Base-by-base conservation (phyloP, 2,113 vertebrate species). In the Hemiscyllium ocellatum region DNA sequence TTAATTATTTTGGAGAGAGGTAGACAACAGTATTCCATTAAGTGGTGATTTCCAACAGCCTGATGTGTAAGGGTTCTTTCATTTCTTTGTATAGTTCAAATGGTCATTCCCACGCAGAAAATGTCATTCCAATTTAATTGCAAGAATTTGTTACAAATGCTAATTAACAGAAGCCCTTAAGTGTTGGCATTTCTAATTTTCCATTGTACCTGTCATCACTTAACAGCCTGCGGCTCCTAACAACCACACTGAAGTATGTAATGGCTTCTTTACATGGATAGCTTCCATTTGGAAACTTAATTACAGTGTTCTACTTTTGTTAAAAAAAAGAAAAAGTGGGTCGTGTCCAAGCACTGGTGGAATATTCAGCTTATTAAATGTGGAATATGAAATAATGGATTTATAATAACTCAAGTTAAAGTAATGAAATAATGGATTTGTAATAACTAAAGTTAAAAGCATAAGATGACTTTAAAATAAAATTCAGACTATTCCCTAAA, bases 91-190 rank as follows among this genome's bases (percentile, higher is more conserved):
- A 4, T n/a, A 93, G 89, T 33, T 91, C 89, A 91, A 17, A 66
- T 91, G 56, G 89, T 66, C 89, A 66, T 93, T 37, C n/a, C 61
- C 61, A 68, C 89, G 66, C 89, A 93, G 89, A 93, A 93, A 66
- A 93, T 93, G 89, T 22, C 89, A 93, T 37, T 93, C n/a, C 89
- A 93, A 37, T 93, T 93, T 93, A 93, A 93, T 93, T 93, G 89
- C 33, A 93, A 66, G 61, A 93, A 66, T 66, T 93, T 66, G 80
- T 93, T 93, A 93, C 7, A 19, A 93, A 93, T 93, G 66, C 33
- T 37, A 93, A 93, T 66, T 93, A 37, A 61, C 89, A 93, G 61
- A 93, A 93, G 10, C 87, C 33, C 33, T 66, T 22, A 83, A 42
- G 89, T 37, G 61, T 93, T 37, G 61, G 89, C 89, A 93, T 65